Evolutionary conservation across 2,797 vertebrate genomes (phyloP).

Genomic region (Jordanella pulchra): DNA sequence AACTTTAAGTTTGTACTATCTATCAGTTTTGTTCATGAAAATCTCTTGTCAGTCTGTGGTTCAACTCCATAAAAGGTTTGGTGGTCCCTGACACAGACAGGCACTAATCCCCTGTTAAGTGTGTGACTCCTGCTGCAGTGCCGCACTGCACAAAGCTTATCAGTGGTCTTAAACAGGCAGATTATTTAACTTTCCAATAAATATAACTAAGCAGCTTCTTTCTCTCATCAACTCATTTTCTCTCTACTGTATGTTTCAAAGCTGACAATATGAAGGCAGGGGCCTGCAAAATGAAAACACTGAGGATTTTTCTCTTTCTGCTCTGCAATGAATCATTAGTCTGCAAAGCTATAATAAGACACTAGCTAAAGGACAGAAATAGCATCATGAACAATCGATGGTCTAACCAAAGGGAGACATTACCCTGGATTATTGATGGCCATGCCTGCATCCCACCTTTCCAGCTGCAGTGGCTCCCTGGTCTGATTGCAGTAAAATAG

Average conservation of each 20-base stretch:
- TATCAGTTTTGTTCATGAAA: no score
- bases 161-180: slow-evolving; percentile 51
- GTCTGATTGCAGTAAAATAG: slow-evolving; percentile 26
- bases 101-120: slow-evolving; percentile 41
- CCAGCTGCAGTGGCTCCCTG: slow-evolving; percentile 15
- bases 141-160: slow-evolving; percentile 59
- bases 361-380: slow-evolving; percentile 58
- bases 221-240: slow-evolving; percentile 23
- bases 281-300: slow-evolving; percentile 33
- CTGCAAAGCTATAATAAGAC: slow-evolving; percentile 68
- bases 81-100: slow-evolving; percentile 24
- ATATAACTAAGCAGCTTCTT: slow-evolving; percentile 26
- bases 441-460: slow-evolving; percentile 33
- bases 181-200: slow-evolving; percentile 63
- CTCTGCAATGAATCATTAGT: slow-evolving; percentile 61
- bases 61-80: slow-evolving; percentile 22
- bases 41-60: slow-evolving; percentile 14
- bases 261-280: slow-evolving; percentile 15
- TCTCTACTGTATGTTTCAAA: slow-evolving; percentile 30
- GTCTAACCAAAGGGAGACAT: slow-evolving; percentile 42
- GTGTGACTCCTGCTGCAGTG: slow-evolving; percentile 53
- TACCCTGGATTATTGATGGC: slow-evolving; percentile 61
- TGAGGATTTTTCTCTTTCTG: slow-evolving; percentile 50
- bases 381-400: slow-evolving; percentile 67
- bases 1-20: no score